phyloP scores from a whole-genome alignment of 2,888 invertebrate genomes.

The Antheraea assamensis region DNA sequence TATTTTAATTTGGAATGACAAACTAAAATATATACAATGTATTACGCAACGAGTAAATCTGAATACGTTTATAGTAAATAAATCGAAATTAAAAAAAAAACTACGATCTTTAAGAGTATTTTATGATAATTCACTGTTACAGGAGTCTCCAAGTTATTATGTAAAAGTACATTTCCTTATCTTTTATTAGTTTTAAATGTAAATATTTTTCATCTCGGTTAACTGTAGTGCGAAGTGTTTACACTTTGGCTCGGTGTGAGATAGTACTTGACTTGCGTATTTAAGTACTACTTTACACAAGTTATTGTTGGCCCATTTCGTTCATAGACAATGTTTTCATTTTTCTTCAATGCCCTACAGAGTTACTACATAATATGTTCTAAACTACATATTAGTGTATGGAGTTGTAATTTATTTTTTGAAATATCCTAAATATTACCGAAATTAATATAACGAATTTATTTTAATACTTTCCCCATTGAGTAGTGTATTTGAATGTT shows the following conservation, averaged over 20 bases:
- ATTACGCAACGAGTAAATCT: not conserved
- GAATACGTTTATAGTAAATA: not conserved
- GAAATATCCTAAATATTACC: not conserved
- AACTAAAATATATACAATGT: not conserved
- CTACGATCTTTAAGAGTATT: not conserved
- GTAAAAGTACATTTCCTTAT: conserved; percentile 28
- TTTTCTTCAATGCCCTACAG: not conserved
- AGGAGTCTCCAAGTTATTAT: conserved; percentile 27
- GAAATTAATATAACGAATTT: not conserved
- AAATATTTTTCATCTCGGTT: conserved; percentile 36
- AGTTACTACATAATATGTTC: not conserved
- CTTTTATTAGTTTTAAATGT: conserved; percentile 35
- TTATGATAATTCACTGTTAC: not conserved
- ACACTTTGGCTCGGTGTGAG: conserved; percentile 43
- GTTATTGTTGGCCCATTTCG: not conserved
- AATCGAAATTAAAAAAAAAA: not conserved
- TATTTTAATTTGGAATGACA: not conserved
- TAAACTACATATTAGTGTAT: not conserved
- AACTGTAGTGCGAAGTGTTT: conserved; percentile 26
- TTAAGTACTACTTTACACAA: conserved; percentile 61
- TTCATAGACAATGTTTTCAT: not conserved
- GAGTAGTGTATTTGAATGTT: not conserved
- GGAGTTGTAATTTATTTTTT: no score
- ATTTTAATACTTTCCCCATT: not conserved
- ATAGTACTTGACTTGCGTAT: conserved; percentile 55